A percentile compares a stretch with the other conserved stretches of the same genome.
These are phyloP conservation scores for Meiosimyza platycephala DNA, from an alignment of 2,888 invertebrate genomes.

Conservation along the genomic window DNA sequence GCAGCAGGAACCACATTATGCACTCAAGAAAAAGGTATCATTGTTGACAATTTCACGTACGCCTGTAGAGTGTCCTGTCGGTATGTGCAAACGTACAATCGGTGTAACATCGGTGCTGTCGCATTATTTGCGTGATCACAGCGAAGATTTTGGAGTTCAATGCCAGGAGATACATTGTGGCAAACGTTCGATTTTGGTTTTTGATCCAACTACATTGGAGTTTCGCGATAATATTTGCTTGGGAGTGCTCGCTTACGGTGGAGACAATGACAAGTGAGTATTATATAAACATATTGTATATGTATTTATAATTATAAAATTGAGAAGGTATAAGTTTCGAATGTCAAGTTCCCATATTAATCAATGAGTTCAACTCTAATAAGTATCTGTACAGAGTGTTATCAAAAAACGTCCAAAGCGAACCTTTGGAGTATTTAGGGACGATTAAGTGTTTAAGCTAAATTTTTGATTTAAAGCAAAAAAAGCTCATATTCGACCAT, in stretches of 20 bases:
- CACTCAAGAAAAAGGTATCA: conserved; percentile 46
- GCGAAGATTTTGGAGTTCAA: conserved; percentile 49
- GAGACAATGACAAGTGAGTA: conserved; percentile 45
- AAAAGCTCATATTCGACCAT: no score
- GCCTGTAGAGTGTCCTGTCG: conserved; percentile 55
- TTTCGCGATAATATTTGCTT: conserved; percentile 53
- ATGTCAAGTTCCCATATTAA: no score
- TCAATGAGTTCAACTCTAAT: no score
- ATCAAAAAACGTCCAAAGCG: no score
- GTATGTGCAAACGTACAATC: conserved; percentile 49
- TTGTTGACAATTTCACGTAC: conserved; percentile 50
- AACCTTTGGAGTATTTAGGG: no score
- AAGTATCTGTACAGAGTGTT: no score
- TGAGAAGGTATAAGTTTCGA: no score
- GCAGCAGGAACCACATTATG: conserved; percentile 15
- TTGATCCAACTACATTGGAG: conserved; percentile 48
- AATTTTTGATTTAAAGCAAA: no score
- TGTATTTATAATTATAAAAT: no score
- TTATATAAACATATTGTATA: background rate
- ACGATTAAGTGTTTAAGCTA: no score
- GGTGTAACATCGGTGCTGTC: conserved; percentile 54
- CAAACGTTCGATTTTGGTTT: conserved; percentile 49
- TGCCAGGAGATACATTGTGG: conserved; percentile 50
- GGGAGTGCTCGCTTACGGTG: conserved; percentile 55
- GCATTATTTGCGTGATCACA: conserved; percentile 56